Percentiles rank a stretch among this genome's conserved stretches.
Evolutionary conservation across 2,113 vertebrate genomes (phyloP).

Genomic region (Zosterops pallidus): DNA sequence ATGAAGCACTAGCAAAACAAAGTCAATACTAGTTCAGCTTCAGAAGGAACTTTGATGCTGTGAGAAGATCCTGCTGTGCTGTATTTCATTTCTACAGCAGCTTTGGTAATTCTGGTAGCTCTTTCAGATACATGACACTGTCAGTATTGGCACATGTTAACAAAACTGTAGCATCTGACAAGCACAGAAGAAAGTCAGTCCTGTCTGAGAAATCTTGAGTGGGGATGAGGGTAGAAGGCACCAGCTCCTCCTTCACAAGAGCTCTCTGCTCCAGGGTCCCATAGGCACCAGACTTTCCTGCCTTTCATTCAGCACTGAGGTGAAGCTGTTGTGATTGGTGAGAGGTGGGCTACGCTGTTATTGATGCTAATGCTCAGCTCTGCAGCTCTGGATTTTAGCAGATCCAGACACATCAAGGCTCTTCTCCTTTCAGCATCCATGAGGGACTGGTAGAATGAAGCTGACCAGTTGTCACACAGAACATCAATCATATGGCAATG

Average conservation of each 20-base stretch:
- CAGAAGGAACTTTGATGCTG: neutral
- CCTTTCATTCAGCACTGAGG: neutral
- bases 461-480: neutral
- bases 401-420: neutral
- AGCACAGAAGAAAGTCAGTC: neutral
- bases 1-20: neutral
- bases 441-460: neutral
- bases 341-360: accelerated
- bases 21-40: neutral
- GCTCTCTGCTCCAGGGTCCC: neutral
- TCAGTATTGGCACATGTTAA: neutral
- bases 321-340: neutral
- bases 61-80: neutral
- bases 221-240: neutral
- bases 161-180: neutral
- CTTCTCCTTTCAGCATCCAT: neutral
- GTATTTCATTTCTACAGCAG: neutral
- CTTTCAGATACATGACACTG: neutral
- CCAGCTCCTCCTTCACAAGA: neutral
- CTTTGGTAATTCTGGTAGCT: neutral
- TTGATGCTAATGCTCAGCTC: neutral
- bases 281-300: neutral
- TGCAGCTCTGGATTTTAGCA: neutral
- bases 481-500: accelerated
- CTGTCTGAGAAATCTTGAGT: neutral